phyloP scores from a whole-genome alignment of 2,888 invertebrate genomes.

The Acrobasis consociella region DNA sequence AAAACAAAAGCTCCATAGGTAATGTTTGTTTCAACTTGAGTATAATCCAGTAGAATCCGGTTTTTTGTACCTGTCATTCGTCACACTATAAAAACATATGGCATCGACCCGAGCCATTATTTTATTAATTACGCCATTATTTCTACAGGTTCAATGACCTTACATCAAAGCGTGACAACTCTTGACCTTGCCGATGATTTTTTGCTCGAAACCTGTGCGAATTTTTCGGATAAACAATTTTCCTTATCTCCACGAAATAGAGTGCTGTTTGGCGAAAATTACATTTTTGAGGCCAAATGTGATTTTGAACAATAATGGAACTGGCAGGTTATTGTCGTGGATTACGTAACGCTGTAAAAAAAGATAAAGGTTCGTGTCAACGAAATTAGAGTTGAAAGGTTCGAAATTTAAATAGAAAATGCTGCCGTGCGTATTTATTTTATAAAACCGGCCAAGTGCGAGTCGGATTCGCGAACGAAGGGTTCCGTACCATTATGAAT shows the following conservation, averaged over 20 bases:
- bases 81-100: conserved; percentile 26
- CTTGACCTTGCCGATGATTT: conserved; percentile 54
- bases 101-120: conserved; percentile 40
- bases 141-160: conserved; percentile 46
- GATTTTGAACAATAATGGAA: conserved; percentile 29
- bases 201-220: conserved; percentile 22
- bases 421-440: not conserved
- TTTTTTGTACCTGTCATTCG: conserved; percentile 24
- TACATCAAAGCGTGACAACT: conserved; percentile 34
- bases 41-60: too few species aligned
- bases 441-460: too few species aligned
- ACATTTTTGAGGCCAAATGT: conserved; percentile 27
- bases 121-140: conserved; percentile 61
- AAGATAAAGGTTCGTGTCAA: conserved; percentile 8
- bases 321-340: conserved; percentile 30
- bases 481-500: too few species aligned
- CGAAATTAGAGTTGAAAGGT: not conserved
- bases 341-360: conserved; percentile 25
- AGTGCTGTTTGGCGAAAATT: conserved; percentile 29
- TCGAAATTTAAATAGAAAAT: not conserved
- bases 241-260: conserved; percentile 24
- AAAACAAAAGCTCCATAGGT: not conserved
- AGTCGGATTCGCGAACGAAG: too few species aligned
- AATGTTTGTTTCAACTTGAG: conserved; percentile 4
- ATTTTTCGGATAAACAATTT: conserved; percentile 26